Evolutionary conservation across 2,888 invertebrate genomes (phyloP).

Genomic region (Volucella zonaria): DNA sequence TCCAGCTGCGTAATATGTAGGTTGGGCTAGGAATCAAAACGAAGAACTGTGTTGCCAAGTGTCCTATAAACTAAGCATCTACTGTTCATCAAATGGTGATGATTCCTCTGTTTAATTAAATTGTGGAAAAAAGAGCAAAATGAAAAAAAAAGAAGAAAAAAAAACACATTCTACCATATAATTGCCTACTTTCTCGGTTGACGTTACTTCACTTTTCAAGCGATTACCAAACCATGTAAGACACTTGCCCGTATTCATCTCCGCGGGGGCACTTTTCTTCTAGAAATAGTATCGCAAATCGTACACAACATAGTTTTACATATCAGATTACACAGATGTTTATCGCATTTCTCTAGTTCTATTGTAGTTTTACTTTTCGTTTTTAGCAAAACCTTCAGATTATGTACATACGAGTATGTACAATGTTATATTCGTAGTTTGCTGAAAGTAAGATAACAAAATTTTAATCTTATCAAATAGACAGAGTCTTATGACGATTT

Average conservation of each 20-base stretch:
- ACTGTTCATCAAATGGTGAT: constrained; percentile 19
- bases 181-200: constrained; percentile 49
- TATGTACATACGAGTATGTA: background rate
- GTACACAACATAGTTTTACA: constrained; percentile 50
- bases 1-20: too few species aligned
- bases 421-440: background rate
- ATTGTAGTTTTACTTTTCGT: background rate
- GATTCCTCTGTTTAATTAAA: background rate
- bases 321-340: constrained; percentile 72
- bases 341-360: constrained; percentile 37
- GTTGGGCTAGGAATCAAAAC: too few species aligned
- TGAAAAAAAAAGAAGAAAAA: constrained; percentile 52
- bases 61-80: too few species aligned
- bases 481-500: background rate
- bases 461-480: constrained; percentile 31
- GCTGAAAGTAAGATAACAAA: constrained; percentile 24
- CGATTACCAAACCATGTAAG: constrained; percentile 31
- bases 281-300: constrained; percentile 8
- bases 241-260: constrained; percentile 26
- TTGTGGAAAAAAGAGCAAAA: background rate
- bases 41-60: too few species aligned
- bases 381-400: constrained; percentile 21
- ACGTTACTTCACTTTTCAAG: constrained; percentile 49
- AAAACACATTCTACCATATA: constrained; percentile 57
- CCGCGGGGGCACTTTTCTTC: constrained; percentile 28